Conservation (phyloP, 2,888 invertebrate genomes). For the Latheticus oryzae region DNA sequence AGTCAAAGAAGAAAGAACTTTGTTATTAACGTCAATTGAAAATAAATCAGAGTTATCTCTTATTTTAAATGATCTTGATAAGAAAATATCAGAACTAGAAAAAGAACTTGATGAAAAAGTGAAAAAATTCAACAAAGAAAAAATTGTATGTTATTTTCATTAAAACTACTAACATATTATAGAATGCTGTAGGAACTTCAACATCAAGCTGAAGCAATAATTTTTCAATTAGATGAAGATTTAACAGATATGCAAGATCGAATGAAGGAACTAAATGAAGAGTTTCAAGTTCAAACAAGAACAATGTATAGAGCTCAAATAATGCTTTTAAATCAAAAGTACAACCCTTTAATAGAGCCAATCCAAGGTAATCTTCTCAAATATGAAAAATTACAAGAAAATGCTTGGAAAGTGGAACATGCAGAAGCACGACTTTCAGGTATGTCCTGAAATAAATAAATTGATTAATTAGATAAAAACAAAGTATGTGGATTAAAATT, state of each 20-base stretch:
- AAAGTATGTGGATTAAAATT: not conserved
- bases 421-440: slow-evolving; percentile 49
- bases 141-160: slow-evolving; percentile 44
- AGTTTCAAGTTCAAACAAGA: slow-evolving; percentile 52
- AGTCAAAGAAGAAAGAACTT: slow-evolving; percentile 49
- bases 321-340: slow-evolving; percentile 48
- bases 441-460: slow-evolving; percentile 34
- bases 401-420: slow-evolving; percentile 51
- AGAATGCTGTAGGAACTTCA: slow-evolving; percentile 51
- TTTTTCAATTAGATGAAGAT: slow-evolving; percentile 50
- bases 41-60: slow-evolving; percentile 47
- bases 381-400: slow-evolving; percentile 49
- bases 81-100: slow-evolving; percentile 52
- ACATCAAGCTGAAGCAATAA: slow-evolving; percentile 51
- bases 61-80: slow-evolving; percentile 52
- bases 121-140: slow-evolving; percentile 52
- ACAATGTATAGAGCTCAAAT: slow-evolving; percentile 50
- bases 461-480: not conserved
- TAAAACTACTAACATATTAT: not conserved
- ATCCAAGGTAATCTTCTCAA: slow-evolving; percentile 50
- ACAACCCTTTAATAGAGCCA: slow-evolving; percentile 46
- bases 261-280: slow-evolving; percentile 48
- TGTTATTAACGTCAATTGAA: slow-evolving; percentile 41
- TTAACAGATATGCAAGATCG: slow-evolving; percentile 49
- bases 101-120: slow-evolving; percentile 51